Base-by-base conservation (phyloP, 2,113 vertebrate species). In the Clarias gariepinus region DNA sequence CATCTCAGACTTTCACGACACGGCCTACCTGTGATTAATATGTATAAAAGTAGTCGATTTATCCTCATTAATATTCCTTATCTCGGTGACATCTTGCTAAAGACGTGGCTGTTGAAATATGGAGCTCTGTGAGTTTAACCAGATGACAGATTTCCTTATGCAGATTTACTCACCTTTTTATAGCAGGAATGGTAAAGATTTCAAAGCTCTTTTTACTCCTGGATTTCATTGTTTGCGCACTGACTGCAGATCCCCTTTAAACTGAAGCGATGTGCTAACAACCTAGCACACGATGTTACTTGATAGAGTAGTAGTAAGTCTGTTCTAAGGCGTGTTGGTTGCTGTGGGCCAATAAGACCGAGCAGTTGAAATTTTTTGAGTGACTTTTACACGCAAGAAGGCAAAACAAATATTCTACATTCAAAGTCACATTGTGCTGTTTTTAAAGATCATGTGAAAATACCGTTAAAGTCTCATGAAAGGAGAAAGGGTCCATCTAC, bases 11-110 rank as follows among this genome's bases (percentile, higher is more conserved):
- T 15, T 7, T 4, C 30, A 2, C 25, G 33, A 41, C 57, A 30
- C 76, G 33, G n/a, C 28, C 53, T 57, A 33, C 16, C 25, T 13
- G 30, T 81, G 77, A 80, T 80, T 60, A 58, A 60, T 80, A 58
- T 60, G 11, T 28, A 60, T 36, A 21, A 33, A 79, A 30, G 16
- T 19, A 57, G 52, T 57, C 13, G 28, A 60, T 13, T 18, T 33
- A 41, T 61, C 19, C 78, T 81, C 11, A 7, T 61, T 81, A 81
- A 41, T 25, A 81, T 61, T 61, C 57, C 36, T 81, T 81, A 81
- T 81, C 78, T 61, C 8, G 78, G 61, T 30, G 30, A 4, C 30
- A 15, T 36, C 57, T 13, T 8, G 25, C 52, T 28, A 57, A 33
- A 80, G 28, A 80, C 16, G n/a, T 57, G 16, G 74, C 74, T 55